A percentile compares a stretch with the other conserved stretches of the same genome.
These are phyloP conservation scores for Onthophagus sagittarius DNA, from an alignment of 2,888 invertebrate genomes.

Conservation along the genomic window DNA sequence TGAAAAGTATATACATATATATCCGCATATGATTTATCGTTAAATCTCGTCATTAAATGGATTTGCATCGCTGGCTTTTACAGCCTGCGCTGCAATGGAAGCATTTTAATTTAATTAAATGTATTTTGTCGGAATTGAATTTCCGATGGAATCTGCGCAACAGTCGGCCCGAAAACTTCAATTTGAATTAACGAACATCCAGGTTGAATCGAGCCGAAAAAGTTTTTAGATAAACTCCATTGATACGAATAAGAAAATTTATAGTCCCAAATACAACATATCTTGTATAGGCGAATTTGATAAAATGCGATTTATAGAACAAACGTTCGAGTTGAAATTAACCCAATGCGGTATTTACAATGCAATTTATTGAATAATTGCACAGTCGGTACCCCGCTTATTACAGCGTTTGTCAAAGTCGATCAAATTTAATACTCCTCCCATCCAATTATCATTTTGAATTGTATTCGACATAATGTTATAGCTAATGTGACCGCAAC, in stretches of 20 bases:
- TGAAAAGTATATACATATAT: neutral
- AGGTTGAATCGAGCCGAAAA: neutral
- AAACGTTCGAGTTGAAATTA: too few species aligned
- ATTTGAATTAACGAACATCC: neutral
- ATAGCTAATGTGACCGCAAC: neutral
- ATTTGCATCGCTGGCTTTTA: conserved; percentile 5
- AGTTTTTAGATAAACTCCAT: neutral
- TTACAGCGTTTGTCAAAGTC: neutral
- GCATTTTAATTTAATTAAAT: conserved; percentile 10
- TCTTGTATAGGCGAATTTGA: too few species aligned
- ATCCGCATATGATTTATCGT: neutral
- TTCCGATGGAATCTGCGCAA: neutral
- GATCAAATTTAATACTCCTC: neutral
- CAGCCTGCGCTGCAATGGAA: neutral
- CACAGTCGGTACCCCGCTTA: neutral
- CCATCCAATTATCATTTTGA: neutral
- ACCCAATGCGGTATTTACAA: too few species aligned
- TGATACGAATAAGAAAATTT: neutral
- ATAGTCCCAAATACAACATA: too few species aligned
- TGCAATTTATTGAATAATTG: neutral
- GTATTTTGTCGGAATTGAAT: conserved; percentile 9
- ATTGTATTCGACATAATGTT: neutral
- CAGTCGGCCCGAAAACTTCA: neutral
- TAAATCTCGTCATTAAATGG: neutral
- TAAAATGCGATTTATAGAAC: too few species aligned